A percentile compares a stretch with the other conserved stretches of the same genome.
These are phyloP conservation scores for Brienomyrus longianalis DNA, from an alignment of 2,113 vertebrate genomes.

Conservation along the genomic window DNA sequence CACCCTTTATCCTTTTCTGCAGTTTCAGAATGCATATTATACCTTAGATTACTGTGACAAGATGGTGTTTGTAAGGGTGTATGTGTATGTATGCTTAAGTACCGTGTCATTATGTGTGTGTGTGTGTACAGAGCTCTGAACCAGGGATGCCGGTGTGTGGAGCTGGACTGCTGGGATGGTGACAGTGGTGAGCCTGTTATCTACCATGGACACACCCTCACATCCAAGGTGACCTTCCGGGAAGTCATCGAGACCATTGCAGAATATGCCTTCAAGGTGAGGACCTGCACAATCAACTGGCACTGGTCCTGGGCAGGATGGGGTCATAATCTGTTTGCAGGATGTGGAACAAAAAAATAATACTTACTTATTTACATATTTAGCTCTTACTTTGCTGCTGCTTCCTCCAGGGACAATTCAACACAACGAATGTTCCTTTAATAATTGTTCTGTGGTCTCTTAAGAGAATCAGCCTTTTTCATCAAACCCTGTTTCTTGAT, in stretches of 20 bases:
- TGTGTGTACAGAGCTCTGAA: conserved; percentile 66
- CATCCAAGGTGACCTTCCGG: conserved; percentile 85
- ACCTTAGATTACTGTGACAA: background rate
- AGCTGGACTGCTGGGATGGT: conserved; percentile 98
- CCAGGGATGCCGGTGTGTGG: conserved; percentile 88
- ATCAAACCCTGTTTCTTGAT: background rate
- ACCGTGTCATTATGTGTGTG: background rate
- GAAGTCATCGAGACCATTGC: conserved; percentile 79
- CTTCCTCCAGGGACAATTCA: background rate
- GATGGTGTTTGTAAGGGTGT: background rate
- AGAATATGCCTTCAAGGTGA: conserved; percentile 81
- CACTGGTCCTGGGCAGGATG: background rate
- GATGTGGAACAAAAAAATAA: background rate
- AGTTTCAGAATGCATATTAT: background rate
- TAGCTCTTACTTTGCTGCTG: background rate
- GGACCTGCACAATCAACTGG: background rate
- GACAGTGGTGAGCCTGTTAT: conserved; percentile 77
- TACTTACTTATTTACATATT: background rate
- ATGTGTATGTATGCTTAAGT: background rate
- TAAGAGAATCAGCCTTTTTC: background rate
- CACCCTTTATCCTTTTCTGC: background rate
- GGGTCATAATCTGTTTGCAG: background rate
- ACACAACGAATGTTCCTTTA: background rate
- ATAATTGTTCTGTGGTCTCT: background rate
- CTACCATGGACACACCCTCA: conserved; percentile 87